Base-by-base conservation (phyloP, 2,797 vertebrate species). In the Pipistrellus nathusii region DNA sequence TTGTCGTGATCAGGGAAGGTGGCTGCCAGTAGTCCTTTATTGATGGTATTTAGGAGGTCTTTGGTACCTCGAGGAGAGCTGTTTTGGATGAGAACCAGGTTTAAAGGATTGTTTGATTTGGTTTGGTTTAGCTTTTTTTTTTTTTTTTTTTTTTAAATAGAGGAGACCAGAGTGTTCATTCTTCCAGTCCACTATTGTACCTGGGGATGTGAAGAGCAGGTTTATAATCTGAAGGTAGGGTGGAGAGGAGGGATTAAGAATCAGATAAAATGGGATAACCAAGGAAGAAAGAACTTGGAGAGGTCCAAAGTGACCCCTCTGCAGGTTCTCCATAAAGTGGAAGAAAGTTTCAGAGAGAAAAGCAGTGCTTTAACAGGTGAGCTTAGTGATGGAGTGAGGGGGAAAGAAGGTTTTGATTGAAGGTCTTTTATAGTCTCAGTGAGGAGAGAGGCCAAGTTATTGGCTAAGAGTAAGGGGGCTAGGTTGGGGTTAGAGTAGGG, bases 351-450 rank as follows among this genome's bases (percentile, higher is more conserved):
- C 44, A 62, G 38, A 84, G 7, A 41, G n/a, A 13, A 73, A 62
- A 59, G 11, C 30, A 41, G 21, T 51, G 7, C 23, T 64, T 48
- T 14, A 23, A 44, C 9, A 18, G 59, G 27, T 12, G 6, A 87
- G 27, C 18, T 48, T 38, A 48, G 13, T 71, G 48, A n/a, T 55
- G 14, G 23, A 35, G 5, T 55, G 8, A 68, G 53, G 21, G 59
- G 15, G 85, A 68, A 27, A 8, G 18, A 4, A 8, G 21, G 9
- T n/a, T 72, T 71, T 93, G 64, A 77, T 21, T 30, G 35, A 73
- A 75, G 27, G 21, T 76, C 69, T 88, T 85, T 73, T 51, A 25
- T 80, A 68, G 82, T 86, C 62, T 95, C 55, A 38, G 21, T 73
- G 18, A 69, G 87, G 48, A 85, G 30, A 17, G 20, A 89, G 53